Conservation (phyloP, 2,113 vertebrate genomes). For the Bagarius yarrelli region DNA sequence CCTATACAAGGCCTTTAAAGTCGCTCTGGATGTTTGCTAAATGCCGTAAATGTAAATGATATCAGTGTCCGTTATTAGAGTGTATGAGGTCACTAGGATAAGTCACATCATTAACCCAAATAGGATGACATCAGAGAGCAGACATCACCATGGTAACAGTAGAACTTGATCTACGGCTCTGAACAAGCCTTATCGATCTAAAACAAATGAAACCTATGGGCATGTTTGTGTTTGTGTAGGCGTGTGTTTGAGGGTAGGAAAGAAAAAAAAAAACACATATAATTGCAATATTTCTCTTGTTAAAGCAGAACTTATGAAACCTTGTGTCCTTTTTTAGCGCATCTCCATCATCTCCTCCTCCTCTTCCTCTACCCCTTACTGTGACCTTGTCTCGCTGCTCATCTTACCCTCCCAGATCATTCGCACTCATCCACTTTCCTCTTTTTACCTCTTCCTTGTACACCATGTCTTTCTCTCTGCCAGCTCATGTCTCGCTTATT, state of each 20-base stretch:
- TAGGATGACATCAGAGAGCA: conserved; percentile 29
- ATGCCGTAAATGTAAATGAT: neutral
- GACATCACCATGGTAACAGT: conserved; percentile 29
- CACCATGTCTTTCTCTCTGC: conserved; percentile 55
- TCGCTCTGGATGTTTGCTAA: too few relatives aligned
- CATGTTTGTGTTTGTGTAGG: conserved; percentile 11
- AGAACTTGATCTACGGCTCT: conserved; percentile 30
- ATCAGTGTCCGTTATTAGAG: neutral
- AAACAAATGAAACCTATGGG: neutral
- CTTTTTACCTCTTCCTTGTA: conserved; percentile 51
- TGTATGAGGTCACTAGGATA: conserved; percentile 1
- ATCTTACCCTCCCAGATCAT: conserved; percentile 17
- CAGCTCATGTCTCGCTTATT: conserved; percentile 39
- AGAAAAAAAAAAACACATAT: neutral
- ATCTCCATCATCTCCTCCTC: neutral
- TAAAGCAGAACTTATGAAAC: neutral
- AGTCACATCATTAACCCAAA: conserved; percentile 27
- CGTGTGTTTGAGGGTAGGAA: neutral
- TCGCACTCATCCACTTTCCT: conserved; percentile 35
- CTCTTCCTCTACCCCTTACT: neutral
- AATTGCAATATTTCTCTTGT: neutral
- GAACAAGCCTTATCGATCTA: conserved; percentile 23
- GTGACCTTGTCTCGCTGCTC: conserved; percentile 21
- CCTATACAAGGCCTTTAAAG: too few relatives aligned
- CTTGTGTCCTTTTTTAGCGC: neutral